Evolutionary conservation across 37 sponge, comb jelly and placozoan genomes (phyloP), one percentile per base, ranked within the genome.

Genomic region (Halisarca cf. caerulea): DNA sequence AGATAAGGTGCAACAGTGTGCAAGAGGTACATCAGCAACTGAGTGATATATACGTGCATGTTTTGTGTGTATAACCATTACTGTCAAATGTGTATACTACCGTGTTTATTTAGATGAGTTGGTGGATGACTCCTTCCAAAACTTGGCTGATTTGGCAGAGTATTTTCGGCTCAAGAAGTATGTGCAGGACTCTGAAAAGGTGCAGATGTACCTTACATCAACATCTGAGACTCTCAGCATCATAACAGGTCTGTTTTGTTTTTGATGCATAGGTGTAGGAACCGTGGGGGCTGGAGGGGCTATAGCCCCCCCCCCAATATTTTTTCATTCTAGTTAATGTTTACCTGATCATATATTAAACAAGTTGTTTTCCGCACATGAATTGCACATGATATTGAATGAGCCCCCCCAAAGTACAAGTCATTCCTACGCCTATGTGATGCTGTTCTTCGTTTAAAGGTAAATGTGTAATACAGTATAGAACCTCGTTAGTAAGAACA

Each of bases 1-100:
- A 66, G 68, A 66, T 27, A 66, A 66, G 23, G 68, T 66, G 68
- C 68, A 66, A 66, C 25, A 66, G 68, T 66, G 68, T 66, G 68
- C 68, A 66, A 66, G 68, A 66, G 68, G 68, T 66, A 66, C 23
- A 27, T 66, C 23, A n/a, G 25, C 23, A n/a, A 25, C 25, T 9
- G 14, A 8, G 8, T n/a, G 14, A 9, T 66, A 14, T 66, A 25
- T 11, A n/a, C n/a, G n/a, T n/a, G n/a, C n/a, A n/a, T n/a, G n/a
- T n/a, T n/a, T n/a, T n/a, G n/a, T n/a, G n/a, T n/a, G n/a, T n/a
- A n/a, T n/a, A n/a, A n/a, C n/a, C n/a, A n/a, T n/a, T n/a, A n/a
- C n/a, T n/a, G n/a, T 17, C 17, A 55, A 11, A 55, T 55, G 17
- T 55, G 17, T 55, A 55, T 17, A 55, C 17, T 55, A 17, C 8